A percentile compares a stretch with the other conserved stretches of the same genome.
These are phyloP conservation scores for Drosophila kikkawai DNA, from an alignment of 1,140 invertebrate genomes.

Conservation along the genomic window DNA sequence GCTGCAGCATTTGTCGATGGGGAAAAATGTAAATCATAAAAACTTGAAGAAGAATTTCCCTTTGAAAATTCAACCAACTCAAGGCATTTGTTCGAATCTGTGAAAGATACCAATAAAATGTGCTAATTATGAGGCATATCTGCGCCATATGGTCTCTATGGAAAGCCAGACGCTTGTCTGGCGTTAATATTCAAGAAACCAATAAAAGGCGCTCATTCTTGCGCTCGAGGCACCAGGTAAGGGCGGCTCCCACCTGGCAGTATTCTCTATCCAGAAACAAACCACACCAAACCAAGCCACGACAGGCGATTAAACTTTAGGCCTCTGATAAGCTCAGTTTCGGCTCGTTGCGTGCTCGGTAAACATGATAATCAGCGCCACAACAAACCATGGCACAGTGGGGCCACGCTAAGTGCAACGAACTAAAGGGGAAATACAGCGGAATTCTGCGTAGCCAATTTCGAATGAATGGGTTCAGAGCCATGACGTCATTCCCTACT, in stretches of 20 bases:
- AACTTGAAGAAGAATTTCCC: constrained; percentile 27
- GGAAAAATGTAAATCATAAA: constrained; percentile 25
- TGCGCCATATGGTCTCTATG: constrained; percentile 17
- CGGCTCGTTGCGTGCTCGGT: constrained; percentile 48
- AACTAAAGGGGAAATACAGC: not conserved
- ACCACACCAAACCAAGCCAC: constrained; percentile 14
- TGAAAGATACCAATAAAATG: constrained; percentile 2
- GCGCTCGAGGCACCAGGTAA: not conserved
- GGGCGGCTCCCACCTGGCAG: constrained; percentile 4
- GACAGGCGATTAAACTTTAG: constrained; percentile 34
- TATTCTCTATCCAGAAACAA: not conserved
- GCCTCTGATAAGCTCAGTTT: constrained; percentile 38
- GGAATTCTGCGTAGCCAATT: constrained; percentile 24
- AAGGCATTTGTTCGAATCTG: constrained; percentile 21
- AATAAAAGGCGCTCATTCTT: constrained; percentile 23
- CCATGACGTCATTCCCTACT: constrained; percentile 32
- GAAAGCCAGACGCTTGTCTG: constrained; percentile 22
- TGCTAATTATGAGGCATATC: constrained; percentile 39
- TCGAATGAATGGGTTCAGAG: constrained; percentile 14
- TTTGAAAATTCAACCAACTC: constrained; percentile 4
- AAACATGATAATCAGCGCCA: constrained; percentile 54
- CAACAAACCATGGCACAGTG: constrained; percentile 24
- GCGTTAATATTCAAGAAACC: constrained; percentile 1
- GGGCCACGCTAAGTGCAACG: constrained; percentile 13
- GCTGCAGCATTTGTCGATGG: constrained; percentile 7